These are phyloP conservation scores for Athripsodes cinereus DNA, from an alignment of 2,888 invertebrate genomes.

Conservation along the genomic window DNA sequence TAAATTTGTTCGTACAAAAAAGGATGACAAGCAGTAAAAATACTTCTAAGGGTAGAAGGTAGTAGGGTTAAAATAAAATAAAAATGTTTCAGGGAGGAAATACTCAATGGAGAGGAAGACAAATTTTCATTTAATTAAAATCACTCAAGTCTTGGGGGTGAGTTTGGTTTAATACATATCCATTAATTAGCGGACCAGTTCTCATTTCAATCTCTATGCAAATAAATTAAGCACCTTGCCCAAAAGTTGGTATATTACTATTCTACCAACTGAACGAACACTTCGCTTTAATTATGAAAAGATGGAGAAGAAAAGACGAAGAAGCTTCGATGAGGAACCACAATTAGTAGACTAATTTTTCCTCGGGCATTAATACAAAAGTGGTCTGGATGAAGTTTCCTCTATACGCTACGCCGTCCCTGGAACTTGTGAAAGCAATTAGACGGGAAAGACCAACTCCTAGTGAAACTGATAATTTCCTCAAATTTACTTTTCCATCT, in stretches of 20 bases:
- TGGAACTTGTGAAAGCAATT: slow-evolving; percentile 25
- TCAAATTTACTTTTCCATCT: slow-evolving; percentile 26
- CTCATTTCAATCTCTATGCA: slow-evolving; percentile 20
- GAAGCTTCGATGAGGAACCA: slow-evolving; percentile 20
- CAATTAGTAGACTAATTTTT: slow-evolving; percentile 26
- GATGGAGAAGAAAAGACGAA: slow-evolving; percentile 5
- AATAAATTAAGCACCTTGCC: slow-evolving; percentile 18
- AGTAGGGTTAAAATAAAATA: too few species aligned
- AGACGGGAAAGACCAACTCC: slow-evolving; percentile 22
- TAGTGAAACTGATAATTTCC: slow-evolving; percentile 26
- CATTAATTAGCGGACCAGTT: slow-evolving; percentile 18
- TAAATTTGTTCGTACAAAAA: neutral
- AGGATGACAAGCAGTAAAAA: neutral
- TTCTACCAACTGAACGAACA: neutral
- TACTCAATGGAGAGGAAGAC: neutral
- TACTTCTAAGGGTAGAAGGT: too few species aligned
- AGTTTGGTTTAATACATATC: slow-evolving; percentile 3
- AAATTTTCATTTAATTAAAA: slow-evolving; percentile 4
- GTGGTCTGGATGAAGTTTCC: slow-evolving; percentile 20
- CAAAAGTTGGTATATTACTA: neutral
- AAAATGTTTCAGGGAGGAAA: neutral
- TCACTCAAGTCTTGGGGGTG: neutral
- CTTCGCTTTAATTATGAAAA: slow-evolving; percentile 25
- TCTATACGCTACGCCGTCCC: slow-evolving; percentile 15
- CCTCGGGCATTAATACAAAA: slow-evolving; percentile 22